Evolutionary conservation across 1,140 invertebrate genomes (phyloP).

Genomic region (Probaryconus sp.): DNA sequence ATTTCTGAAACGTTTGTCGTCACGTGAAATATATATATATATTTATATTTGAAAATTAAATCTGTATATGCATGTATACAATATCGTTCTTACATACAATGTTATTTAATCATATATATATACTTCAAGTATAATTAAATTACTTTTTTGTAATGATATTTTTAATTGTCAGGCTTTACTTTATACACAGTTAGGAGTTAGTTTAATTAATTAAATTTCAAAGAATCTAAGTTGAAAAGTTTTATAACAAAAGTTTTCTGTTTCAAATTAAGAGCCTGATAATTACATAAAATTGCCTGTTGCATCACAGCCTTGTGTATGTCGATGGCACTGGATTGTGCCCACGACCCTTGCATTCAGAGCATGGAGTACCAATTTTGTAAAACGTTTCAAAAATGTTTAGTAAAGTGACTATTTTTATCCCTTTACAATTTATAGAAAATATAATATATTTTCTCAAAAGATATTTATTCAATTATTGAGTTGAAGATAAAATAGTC

Average conservation of each 20-base stretch:
- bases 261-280: no score
- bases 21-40: neutral
- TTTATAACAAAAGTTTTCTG: no score
- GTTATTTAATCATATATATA: neutral
- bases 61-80: constrained; percentile 1
- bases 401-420: constrained; percentile 37
- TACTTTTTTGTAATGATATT: neutral
- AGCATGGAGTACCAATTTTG: constrained; percentile 45
- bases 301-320: constrained; percentile 52
- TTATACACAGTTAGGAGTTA: no score
- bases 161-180: neutral
- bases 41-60: neutral
- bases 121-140: neutral
- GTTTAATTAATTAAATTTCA: no score
- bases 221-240: no score
- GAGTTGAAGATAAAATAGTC: constrained; percentile 32
- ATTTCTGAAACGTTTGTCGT: neutral
- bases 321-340: constrained; percentile 34
- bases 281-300: constrained; percentile 53
- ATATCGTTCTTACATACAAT: constrained; percentile 1
- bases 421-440: neutral
- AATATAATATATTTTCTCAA: neutral
- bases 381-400: constrained; percentile 10
- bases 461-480: constrained; percentile 20
- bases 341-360: constrained; percentile 36